Evolutionary conservation across 2,113 vertebrate genomes (phyloP).

Genomic region (Uria aalge): DNA sequence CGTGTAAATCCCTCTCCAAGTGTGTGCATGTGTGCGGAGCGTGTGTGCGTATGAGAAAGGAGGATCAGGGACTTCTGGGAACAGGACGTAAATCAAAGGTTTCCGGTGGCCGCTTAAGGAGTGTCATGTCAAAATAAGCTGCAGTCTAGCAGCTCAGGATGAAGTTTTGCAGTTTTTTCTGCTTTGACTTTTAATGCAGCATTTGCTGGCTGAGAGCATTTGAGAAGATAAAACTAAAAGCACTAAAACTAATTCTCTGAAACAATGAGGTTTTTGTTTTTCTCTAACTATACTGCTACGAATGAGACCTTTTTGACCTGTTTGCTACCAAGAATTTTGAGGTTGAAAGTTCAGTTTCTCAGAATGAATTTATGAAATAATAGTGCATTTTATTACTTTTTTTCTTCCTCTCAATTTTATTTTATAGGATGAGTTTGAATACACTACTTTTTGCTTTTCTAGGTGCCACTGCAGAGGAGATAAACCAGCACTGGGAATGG

Average conservation of each 20-base stretch:
- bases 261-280: conserved; percentile 22
- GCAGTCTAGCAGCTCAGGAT: neutral
- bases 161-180: neutral
- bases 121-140: neutral
- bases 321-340: neutral
- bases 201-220: neutral
- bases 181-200: neutral
- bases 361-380: neutral
- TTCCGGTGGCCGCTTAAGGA: neutral
- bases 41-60: neutral
- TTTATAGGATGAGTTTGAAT: neutral
- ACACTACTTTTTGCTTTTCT: neutral
- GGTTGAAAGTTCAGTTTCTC: conserved; percentile 10
- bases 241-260: neutral
- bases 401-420: neutral
- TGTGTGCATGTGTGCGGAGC: neutral
- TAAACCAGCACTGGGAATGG: conserved; percentile 96
- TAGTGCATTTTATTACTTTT: neutral
- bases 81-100: neutral
- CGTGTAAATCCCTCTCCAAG: neutral
- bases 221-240: neutral
- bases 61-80: neutral
- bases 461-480: conserved; percentile 91
- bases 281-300: neutral
- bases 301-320: neutral